A percentile compares a stretch with the other conserved stretches of the same genome.
Conservation (phyloP, 2,113 vertebrate genomes). For the Mormyrus iriodes region DNA sequence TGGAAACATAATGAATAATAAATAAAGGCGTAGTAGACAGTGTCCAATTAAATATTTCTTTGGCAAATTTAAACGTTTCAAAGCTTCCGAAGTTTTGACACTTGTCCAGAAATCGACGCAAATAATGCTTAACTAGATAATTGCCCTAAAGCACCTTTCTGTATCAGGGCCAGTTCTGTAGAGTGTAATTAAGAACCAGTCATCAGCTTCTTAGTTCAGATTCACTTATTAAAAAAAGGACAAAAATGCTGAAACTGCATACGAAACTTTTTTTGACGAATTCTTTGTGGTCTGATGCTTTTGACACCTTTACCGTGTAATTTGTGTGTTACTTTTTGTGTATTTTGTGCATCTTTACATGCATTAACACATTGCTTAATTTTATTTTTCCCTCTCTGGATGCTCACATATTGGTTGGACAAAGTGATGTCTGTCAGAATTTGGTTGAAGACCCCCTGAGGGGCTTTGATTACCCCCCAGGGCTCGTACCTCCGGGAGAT, state of each 20-base stretch:
- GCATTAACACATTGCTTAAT: conserved; percentile 7
- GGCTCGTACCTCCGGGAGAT: not conserved
- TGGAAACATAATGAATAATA: not conserved
- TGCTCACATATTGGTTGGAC: not conserved
- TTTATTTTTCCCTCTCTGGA: not conserved
- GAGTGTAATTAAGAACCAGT: conserved; percentile 3
- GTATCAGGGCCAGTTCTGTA: not conserved
- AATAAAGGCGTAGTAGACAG: not conserved
- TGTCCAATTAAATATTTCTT: not conserved
- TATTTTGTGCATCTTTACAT: conserved; percentile 14
- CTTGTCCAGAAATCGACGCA: not conserved
- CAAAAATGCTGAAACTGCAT: not conserved
- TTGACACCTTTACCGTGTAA: conserved; percentile 18
- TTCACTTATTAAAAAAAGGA: not conserved
- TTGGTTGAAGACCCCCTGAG: not conserved
- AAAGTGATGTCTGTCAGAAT: not conserved
- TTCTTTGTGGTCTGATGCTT: not conserved
- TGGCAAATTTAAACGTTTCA: not conserved
- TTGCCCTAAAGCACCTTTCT: not conserved
- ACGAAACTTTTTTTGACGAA: not conserved
- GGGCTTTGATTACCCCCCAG: not conserved
- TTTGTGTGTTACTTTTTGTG: conserved; percentile 13
- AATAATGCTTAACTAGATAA: not conserved
- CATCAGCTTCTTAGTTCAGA: not conserved
- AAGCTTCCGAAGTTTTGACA: conserved; percentile 4